A percentile compares a stretch with the other conserved stretches of the same genome.
Evolutionary conservation across 2,113 vertebrate genomes (phyloP).

Genomic region (Ginglymostoma cirratum): DNA sequence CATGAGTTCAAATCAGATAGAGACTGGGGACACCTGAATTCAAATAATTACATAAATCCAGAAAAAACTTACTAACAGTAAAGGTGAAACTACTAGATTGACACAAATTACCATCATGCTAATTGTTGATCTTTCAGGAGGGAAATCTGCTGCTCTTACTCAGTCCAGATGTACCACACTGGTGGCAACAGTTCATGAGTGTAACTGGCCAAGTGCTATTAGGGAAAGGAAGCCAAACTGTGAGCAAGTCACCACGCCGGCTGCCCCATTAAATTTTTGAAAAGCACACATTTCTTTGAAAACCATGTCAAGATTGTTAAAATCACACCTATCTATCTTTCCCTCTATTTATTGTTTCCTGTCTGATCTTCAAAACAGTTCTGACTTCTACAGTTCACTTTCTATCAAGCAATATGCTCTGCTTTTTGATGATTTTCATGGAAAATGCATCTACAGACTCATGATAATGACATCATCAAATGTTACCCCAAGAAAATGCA

Average conservation of each 20-base stretch:
- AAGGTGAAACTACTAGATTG: background rate
- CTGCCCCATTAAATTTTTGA: too few species aligned
- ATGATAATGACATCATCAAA: background rate
- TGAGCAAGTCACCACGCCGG: background rate
- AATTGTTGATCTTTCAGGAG: too few species aligned
- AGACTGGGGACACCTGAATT: background rate
- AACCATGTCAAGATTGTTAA: background rate
- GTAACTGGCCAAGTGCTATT: background rate
- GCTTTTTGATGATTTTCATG: background rate
- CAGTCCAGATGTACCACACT: background rate
- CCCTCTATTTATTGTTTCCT: background rate
- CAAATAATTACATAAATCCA: background rate
- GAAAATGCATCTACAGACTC: background rate
- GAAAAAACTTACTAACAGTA: background rate
- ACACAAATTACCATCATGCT: too few species aligned
- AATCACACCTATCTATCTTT: background rate
- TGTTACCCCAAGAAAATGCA: background rate
- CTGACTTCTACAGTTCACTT: background rate
- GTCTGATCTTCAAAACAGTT: background rate
- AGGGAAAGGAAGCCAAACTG: background rate
- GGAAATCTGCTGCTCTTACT: too few species aligned
- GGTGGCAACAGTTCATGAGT: background rate
- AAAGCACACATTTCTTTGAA: background rate
- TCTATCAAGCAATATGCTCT: background rate
- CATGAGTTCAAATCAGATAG: background rate